These are phyloP conservation scores for Phyllostomus hastatus DNA, from an alignment of 2,113 vertebrate species.

Conservation along the genomic window DNA sequence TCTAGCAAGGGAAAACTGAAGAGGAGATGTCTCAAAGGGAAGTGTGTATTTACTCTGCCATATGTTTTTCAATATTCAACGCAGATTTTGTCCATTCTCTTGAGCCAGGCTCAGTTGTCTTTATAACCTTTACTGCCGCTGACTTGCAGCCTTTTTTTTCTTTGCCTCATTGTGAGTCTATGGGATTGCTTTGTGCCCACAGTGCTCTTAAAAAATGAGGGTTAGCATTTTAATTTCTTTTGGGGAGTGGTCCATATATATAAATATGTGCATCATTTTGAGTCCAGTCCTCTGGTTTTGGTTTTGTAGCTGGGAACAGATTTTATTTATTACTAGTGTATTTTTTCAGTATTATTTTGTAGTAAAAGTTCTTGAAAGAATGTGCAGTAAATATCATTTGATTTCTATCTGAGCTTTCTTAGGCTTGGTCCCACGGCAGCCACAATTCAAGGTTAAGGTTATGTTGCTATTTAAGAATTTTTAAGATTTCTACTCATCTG, in stretches of 20 bases:
- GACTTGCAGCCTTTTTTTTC: not conserved
- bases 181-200: not conserved
- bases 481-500: not conserved
- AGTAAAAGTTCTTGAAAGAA: conserved; percentile 34
- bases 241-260: not conserved
- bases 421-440: not conserved
- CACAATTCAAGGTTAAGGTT: conserved; percentile 19
- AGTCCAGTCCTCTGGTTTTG: not conserved
- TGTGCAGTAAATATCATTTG: conserved; percentile 30
- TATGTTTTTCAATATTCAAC: not conserved
- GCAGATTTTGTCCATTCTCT: not conserved
- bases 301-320: conserved; percentile 1
- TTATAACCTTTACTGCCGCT: not conserved
- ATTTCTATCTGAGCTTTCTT: conserved; percentile 24
- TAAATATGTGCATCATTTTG: not conserved
- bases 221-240: not conserved
- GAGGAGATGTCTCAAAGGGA: not conserved
- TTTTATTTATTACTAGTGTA: conserved; percentile 24
- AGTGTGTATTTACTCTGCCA: not conserved
- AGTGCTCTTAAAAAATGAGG: not conserved
- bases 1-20: not conserved
- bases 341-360: conserved; percentile 20
- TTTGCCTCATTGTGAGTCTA: not conserved
- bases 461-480: conserved; percentile 40
- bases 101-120: not conserved